Evolutionary conservation across 92 coral and sea anemone genomes (phyloP), one percentile per base, ranked within the genome.

Genomic region (Parazoanthus darwini): DNA sequence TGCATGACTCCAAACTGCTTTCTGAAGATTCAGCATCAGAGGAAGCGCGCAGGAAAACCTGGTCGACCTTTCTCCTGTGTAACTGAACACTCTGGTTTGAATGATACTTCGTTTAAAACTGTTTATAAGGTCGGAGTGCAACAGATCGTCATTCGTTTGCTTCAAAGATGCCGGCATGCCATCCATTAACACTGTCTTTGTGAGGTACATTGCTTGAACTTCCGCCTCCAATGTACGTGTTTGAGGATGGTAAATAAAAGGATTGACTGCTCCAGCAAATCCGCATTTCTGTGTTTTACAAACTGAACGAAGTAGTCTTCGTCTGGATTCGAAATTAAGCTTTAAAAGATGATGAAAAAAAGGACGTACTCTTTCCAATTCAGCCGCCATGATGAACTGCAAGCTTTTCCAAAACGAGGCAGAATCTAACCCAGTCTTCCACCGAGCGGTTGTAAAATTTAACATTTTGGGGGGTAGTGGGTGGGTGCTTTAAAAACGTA

Each of bases 231-330:
- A 65, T 16, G 96, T 93, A n/a, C 98, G 94, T 38, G 94, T 94
- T 85, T 89, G 93, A 51, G 99, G 98, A 42, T 97, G 99, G 74
- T 93, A 97, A 56, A 96, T 90, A 79, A 90, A 95, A n/a, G 96
- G 97, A 15, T 93, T 91, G 72, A 72, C 89, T 13, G 86, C 87
- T 25, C 92, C 33, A 36, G 44, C 51, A 67, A 80, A 48, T 87
- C 87, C 67, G 39, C 65, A 42, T 38, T 65, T 25, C 70, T 54
- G 54, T 54, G 16, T 46, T 77, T 23, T 38, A 23, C 85, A 75
- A 25, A 51, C 35, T 68, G 79, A 86, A 76, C 80, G 84, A 46
- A 70, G 79, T 26, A 89, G 59, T 37, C 80, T 38, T 81, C 82
- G 84, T 25, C 86, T 86, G 38, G 88, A 74, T 15, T 10, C 79